These are phyloP conservation scores for Rousettus madagascariensis DNA, from an alignment of 2,797 vertebrate species.

Conservation along the genomic window DNA sequence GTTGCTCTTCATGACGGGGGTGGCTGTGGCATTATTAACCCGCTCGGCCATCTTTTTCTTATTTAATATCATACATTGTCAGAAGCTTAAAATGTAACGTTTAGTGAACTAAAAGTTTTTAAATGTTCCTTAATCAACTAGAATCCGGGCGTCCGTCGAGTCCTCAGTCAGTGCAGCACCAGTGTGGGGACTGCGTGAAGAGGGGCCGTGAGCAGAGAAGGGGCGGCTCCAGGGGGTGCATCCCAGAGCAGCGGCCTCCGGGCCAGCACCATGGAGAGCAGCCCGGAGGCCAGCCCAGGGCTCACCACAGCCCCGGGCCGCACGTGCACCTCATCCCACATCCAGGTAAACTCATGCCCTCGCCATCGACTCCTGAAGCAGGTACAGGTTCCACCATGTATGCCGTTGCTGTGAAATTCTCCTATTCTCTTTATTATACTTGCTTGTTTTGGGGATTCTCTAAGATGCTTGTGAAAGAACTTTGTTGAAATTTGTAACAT, in stretches of 20 bases:
- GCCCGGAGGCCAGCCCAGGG: slow-evolving; percentile 67
- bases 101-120: background rate
- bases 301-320: slow-evolving; percentile 62
- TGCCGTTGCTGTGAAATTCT: background rate
- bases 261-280: slow-evolving; percentile 61
- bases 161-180: slow-evolving; percentile 56
- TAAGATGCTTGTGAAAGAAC: background rate
- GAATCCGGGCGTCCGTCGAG: slow-evolving; percentile 72
- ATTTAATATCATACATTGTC: background rate
- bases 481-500: background rate
- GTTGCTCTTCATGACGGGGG: background rate
- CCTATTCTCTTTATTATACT: background rate
- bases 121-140: slow-evolving; percentile 47
- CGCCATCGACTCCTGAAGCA: background rate
- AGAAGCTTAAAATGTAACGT: background rate
- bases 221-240: slow-evolving; percentile 80
- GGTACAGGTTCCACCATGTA: background rate
- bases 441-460: background rate
- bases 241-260: slow-evolving; percentile 76
- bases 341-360: slow-evolving; percentile 73
- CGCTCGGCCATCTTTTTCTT: background rate
- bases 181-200: slow-evolving; percentile 57
- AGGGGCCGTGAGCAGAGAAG: slow-evolving; percentile 29
- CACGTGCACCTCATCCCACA: slow-evolving; percentile 81
- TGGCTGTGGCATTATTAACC: background rate